Percentiles rank a stretch among this genome's conserved stretches.
phyloP scores from a whole-genome alignment of 2,113 vertebrate genomes.

The Chelonoidis abingdonii region DNA sequence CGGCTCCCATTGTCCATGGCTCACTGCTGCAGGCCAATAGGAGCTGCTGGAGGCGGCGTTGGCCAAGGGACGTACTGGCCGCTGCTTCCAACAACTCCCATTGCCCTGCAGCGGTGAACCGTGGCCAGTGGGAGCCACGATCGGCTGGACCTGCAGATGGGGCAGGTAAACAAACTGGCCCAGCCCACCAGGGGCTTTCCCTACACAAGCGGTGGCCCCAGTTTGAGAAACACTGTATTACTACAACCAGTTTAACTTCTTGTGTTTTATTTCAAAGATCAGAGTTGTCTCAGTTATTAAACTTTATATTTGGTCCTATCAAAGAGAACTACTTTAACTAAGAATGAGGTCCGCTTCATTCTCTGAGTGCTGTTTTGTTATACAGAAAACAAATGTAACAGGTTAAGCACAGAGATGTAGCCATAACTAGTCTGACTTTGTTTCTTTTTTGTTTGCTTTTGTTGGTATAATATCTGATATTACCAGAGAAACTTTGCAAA shows the following conservation, averaged over 20 bases:
- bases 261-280: neutral
- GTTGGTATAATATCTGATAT: neutral
- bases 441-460: neutral
- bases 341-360: rapidly evolving
- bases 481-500: neutral
- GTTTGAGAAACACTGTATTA: neutral
- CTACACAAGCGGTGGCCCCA: too few species aligned
- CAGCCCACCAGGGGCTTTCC: too few species aligned
- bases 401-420: rapidly evolving
- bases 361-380: rapidly evolving
- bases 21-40: too few species aligned
- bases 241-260: neutral
- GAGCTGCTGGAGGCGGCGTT: too few species aligned
- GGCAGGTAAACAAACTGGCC: too few species aligned
- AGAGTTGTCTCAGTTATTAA: neutral
- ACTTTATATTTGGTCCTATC: neutral
- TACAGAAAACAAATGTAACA: rapidly evolving
- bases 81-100: too few species aligned
- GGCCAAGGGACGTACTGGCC: too few species aligned
- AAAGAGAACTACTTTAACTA: neutral
- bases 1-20: too few species aligned
- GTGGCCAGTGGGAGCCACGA: too few species aligned
- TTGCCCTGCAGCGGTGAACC: too few species aligned
- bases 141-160: too few species aligned
- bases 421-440: rapidly evolving